Evolutionary conservation across 2,797 vertebrate genomes (phyloP).

Genomic region (Sebastiscus albofasciatus): DNA sequence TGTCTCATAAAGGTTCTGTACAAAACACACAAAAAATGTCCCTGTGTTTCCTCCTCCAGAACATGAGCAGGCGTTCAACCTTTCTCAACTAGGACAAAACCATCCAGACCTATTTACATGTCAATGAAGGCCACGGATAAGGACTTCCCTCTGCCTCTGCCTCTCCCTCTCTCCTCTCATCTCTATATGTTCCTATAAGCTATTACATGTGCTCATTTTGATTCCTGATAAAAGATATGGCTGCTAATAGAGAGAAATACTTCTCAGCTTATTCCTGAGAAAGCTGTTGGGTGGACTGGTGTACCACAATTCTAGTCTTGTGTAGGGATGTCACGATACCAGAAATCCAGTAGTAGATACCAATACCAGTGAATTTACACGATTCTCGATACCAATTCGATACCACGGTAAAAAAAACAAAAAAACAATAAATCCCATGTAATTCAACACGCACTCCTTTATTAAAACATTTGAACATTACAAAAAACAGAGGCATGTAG

Average conservation of each 20-base stretch:
- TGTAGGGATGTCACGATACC: not conserved
- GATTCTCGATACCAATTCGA: no score
- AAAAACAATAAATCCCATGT: no score
- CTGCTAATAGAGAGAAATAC: not conserved
- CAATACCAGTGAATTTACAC: no score
- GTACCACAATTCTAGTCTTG: not conserved
- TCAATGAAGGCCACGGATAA: conserved; percentile 63
- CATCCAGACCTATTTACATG: conserved; percentile 78
- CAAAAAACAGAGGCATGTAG: no score
- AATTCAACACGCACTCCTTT: no score
- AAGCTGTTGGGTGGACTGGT: not conserved
- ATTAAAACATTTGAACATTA: no score
- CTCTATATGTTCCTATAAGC: not conserved
- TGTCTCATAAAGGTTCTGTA: not conserved
- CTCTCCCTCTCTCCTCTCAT: conserved; percentile 10
- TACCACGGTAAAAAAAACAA: no score
- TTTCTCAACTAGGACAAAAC: conserved; percentile 70
- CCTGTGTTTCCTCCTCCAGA: conserved; percentile 37
- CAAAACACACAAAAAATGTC: conserved; percentile 12
- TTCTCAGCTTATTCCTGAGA: not conserved
- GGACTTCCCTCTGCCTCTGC: conserved; percentile 3
- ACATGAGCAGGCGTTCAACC: conserved; percentile 50
- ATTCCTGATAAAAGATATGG: not conserved
- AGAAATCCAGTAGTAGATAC: no score
- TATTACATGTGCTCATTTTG: conserved; percentile 8